Conservation (phyloP, 1,140 invertebrate species). For the Dufourea novaeangliae region DNA sequence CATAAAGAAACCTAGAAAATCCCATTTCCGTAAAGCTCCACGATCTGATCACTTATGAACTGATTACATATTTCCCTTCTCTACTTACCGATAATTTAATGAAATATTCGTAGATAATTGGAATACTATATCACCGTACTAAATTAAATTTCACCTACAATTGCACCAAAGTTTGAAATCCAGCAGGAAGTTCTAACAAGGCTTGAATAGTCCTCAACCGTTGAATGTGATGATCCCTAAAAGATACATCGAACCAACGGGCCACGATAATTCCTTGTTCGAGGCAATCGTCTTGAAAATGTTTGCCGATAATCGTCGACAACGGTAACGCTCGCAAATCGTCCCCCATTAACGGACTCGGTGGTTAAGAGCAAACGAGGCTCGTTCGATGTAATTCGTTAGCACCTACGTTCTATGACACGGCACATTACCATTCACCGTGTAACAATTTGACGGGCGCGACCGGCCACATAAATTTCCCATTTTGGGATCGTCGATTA, state of each 20-base stretch:
- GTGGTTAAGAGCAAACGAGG: neutral
- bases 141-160: no score
- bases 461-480: conserved; percentile 8
- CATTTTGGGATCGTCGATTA: neutral
- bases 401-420: conserved; percentile 34
- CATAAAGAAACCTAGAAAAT: no score
- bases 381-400: conserved; percentile 16
- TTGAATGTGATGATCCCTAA: neutral
- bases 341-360: conserved; percentile 5
- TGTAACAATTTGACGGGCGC: conserved; percentile 30
- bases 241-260: neutral
- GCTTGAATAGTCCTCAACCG: neutral
- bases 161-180: no score
- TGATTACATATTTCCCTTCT: no score
- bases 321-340: conserved; percentile 30
- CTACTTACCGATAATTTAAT: no score
- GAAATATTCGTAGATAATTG: no score
- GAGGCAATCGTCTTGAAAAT: conserved; percentile 27
- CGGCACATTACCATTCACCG: conserved; percentile 17
- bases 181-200: no score
- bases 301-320: neutral
- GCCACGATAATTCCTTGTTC: neutral
- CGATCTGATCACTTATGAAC: no score
- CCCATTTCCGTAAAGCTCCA: no score
- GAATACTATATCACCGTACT: no score